A percentile compares a stretch with the other conserved stretches of the same genome.
These are phyloP conservation scores for Seriola rivoliana DNA, from an alignment of 2,113 vertebrate species.

Conservation along the genomic window DNA sequence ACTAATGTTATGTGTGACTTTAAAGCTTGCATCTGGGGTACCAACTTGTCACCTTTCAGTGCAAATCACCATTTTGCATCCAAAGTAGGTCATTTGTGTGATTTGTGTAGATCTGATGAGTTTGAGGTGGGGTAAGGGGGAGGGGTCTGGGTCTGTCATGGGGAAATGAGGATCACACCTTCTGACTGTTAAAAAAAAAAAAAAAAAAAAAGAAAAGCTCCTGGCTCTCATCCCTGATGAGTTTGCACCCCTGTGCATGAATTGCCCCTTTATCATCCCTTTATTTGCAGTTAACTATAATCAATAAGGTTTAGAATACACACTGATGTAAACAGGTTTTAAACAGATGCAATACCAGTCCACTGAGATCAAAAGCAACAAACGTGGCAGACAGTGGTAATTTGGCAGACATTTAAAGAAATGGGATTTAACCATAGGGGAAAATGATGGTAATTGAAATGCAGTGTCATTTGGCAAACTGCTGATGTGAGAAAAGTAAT, in stretches of 20 bases:
- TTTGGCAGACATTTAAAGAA: constrained; percentile 46
- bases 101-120: too few species aligned
- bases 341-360: constrained; percentile 29
- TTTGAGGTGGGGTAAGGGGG: too few species aligned
- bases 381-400: constrained; percentile 23
- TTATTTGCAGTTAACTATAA: constrained; percentile 21
- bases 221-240: too few species aligned
- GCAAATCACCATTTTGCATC: too few species aligned
- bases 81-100: too few species aligned
- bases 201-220: too few species aligned
- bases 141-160: too few species aligned
- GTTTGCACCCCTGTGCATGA: not conserved
- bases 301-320: constrained; percentile 19
- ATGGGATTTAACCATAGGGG: constrained; percentile 18
- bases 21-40: not conserved
- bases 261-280: not conserved
- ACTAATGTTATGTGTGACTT: not conserved
- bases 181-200: too few species aligned
- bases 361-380: constrained; percentile 36
- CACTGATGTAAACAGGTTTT: constrained; percentile 22
- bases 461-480: constrained; percentile 52
- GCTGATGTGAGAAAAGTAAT: constrained; percentile 55
- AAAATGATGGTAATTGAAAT: constrained; percentile 59
- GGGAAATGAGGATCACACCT: too few species aligned
- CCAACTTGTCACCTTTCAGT: too few species aligned